Evolutionary conservation across 2,113 vertebrate species (phyloP).

Genomic region (Caranx melampygus): DNA sequence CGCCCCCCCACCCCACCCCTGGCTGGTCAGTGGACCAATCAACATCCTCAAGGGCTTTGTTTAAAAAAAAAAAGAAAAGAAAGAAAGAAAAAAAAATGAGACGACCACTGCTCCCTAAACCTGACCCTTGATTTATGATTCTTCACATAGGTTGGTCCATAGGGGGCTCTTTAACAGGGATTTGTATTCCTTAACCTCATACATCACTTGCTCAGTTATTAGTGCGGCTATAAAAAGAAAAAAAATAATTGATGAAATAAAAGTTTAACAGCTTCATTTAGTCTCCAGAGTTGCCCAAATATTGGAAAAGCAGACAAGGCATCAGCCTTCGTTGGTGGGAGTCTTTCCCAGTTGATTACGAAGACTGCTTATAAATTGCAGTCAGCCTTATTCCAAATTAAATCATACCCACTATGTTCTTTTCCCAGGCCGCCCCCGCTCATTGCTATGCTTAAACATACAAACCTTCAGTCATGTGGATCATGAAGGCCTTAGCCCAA

Average conservation of each 20-base stretch:
- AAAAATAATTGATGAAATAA: not conserved
- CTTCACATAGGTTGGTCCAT: conserved; percentile 22
- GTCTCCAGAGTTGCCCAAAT: conserved; percentile 12
- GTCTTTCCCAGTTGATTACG: conserved; percentile 21
- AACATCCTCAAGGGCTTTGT: conserved; percentile 77
- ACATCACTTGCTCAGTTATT: conserved; percentile 14
- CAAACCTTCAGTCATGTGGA: conserved; percentile 1
- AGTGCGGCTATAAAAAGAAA: not conserved
- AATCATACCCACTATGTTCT: not conserved
- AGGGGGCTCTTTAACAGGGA: conserved; percentile 8
- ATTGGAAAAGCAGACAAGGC: not conserved
- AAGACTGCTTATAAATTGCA: not conserved
- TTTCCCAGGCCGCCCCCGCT: not conserved
- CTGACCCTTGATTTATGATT: conserved; percentile 34
- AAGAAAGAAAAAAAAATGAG: conserved; percentile 10
- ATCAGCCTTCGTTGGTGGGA: conserved; percentile 2
- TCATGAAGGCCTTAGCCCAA: conserved; percentile 31
- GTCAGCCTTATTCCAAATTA: conserved; percentile 26
- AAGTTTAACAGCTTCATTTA: conserved; percentile 7
- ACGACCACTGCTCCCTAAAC: conserved; percentile 57
- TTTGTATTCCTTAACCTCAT: conserved; percentile 28
- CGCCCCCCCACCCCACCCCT: conserved; percentile 6
- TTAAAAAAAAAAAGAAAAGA: too few species aligned
- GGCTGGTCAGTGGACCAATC: conserved; percentile 72
- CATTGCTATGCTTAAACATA: conserved; percentile 1